Conservation (phyloP, 2,888 invertebrate genomes). For the Margaritifera margaritifera region DNA sequence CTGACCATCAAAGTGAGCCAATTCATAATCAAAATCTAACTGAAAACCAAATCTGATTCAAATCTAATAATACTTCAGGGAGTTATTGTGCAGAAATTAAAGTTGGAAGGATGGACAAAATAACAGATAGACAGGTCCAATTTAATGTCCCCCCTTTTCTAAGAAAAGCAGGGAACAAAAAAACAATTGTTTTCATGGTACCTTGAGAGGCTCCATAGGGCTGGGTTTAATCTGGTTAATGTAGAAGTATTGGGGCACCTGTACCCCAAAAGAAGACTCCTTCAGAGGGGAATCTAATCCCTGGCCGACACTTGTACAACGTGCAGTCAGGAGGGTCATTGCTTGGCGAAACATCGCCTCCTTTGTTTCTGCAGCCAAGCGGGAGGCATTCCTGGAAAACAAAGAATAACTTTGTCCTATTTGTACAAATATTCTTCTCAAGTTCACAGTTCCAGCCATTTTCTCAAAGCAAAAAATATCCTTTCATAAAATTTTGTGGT, state of each 20-base stretch:
- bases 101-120: no score
- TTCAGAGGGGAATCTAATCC: conserved; percentile 14
- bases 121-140: neutral
- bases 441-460: no score
- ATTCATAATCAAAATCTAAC: neutral
- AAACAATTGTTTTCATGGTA: conserved; percentile 19
- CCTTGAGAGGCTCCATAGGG: conserved; percentile 67
- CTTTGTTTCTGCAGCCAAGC: conserved; percentile 49
- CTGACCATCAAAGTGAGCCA: no score
- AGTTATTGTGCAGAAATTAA: neutral
- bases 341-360: conserved; percentile 62
- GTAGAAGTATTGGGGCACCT: conserved; percentile 60
- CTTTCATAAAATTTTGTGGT: no score
- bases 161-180: neutral
- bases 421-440: no score
- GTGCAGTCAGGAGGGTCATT: conserved; percentile 55
- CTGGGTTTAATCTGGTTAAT: conserved; percentile 62
- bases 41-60: neutral
- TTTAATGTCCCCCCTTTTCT: neutral
- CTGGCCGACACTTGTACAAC: conserved; percentile 48
- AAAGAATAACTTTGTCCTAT: neutral
- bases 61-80: neutral
- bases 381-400: conserved; percentile 47
- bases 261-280: conserved; percentile 43
- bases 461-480: no score